Evolutionary conservation across 2,888 invertebrate genomes (phyloP), one percentile per base, ranked within the genome.

Genomic region (Papilio gigon): DNA sequence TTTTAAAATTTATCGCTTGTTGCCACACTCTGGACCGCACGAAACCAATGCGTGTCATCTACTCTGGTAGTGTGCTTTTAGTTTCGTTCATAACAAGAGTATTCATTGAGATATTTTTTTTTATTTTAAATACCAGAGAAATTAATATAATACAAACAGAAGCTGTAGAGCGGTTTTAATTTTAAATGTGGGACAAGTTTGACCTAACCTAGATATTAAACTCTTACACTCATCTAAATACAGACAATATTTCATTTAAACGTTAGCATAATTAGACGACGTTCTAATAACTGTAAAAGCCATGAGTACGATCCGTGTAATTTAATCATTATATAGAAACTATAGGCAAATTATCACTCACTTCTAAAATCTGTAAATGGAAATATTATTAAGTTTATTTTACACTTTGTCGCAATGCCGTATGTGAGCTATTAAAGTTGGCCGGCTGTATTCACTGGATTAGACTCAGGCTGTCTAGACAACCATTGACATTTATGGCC

Each of bases 401-500:
- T 42, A 42, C 17, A 17, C 4, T 56, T 56, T 56, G 53, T 56
- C 60, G 60, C 60, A 60, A 60, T 60, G 60, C 64, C 35, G 35
- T 42, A 42, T 5, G 35, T 35, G 22, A 3, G 37, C 25, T 53
- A 37, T 50, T 40, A 27, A 67, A 50, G 37, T 60, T 50, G 37
- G 66, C 66, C 25, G 12, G 25, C 66, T 60, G n/a, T 53, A 66
- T 56, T 40, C 20, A 35, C 25, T 42, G 30, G 42, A 67, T 40
- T 40, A 67, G 53, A 30, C 22, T 61, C 20, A 50, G 50, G 27
- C 47, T 50, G 67, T 61, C 67, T 67, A 67, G 61, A 61, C 67
- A 40, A 53, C 25, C 44, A 33, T 47, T 65, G 65, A 65, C 59
- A 42, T 65, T 67, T 53, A 67, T 67, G 20, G 60, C 50, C 8